phyloP scores from a whole-genome alignment of 2,113 vertebrate species.

The Chiloscyllium plagiosum region DNA sequence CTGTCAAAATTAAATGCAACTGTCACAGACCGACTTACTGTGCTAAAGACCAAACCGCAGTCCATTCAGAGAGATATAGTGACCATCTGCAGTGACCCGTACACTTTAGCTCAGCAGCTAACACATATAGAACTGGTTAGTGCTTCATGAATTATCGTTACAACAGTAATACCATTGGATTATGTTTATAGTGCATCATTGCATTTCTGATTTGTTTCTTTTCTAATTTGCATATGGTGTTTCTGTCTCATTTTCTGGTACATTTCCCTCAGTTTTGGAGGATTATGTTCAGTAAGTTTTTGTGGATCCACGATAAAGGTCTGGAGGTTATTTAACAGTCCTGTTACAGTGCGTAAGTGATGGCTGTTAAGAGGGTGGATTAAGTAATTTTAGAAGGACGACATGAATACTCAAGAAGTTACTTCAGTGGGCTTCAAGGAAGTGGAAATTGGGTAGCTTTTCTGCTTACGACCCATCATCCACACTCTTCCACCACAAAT shows the following conservation, averaged over 20 bases:
- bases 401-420: background rate
- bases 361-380: background rate
- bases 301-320: background rate
- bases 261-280: background rate
- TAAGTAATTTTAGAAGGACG: background rate
- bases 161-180: too few species aligned
- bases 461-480: background rate
- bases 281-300: background rate
- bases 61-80: conserved; percentile 76
- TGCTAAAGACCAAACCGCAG: conserved; percentile 79
- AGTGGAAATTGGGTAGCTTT: background rate
- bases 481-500: background rate
- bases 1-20: conserved; percentile 75
- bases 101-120: conserved; percentile 84
- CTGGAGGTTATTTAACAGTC: background rate
- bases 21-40: conserved; percentile 62
- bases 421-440: background rate
- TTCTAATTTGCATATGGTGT: background rate
- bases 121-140: conserved; percentile 90
- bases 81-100: conserved; percentile 81
- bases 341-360: background rate
- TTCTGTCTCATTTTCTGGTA: background rate
- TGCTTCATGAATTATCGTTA: background rate
- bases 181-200: background rate
- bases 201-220: background rate